Evolutionary conservation across 1,140 invertebrate genomes (phyloP), one percentile per base, ranked within the genome.

Genomic region (Chlorops oryzae): DNA sequence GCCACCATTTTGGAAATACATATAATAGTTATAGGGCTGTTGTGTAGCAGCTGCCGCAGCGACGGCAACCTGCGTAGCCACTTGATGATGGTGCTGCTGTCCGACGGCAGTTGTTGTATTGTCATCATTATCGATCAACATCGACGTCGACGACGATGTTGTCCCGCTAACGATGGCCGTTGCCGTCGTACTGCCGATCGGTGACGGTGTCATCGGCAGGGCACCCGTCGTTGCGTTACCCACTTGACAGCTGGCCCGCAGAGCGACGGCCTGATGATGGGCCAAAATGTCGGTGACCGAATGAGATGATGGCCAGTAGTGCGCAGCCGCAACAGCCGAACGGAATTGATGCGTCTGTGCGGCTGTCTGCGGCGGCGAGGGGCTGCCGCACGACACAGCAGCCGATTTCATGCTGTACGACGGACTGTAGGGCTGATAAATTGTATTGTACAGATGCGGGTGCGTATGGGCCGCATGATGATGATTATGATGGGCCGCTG

Each of bases 221-320:
- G 59, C 55, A 49, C 27, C 32, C 15, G 37, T 10, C 12, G 42
- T 37, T 25, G 39, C 20, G 32, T 63, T 65, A 28, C 68, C 67
- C 23, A 61, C 55, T 40, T 72, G 68, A 56, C 69, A 70, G 32
- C 64, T 64, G 47, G 66, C 65, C 1, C 69, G 55, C 25, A 72
- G 27, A 2, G 68, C 68, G 2, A 67, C 64, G 1, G 68, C 68
- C 46, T 70, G 67, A 46, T 72, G 69, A 50, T 72, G 69, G 4
- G 80, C 80, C 54, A 87, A 73, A 56, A 88, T 85, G 60, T 88
- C 84, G 47, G 80, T 80, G 4, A 88, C 83, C 2, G 83, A 80
- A 63, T 88, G 85, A 15, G 84, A 78, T 60, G 75, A 77, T 5
- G 75, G 75, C 76, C 77, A 75, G 47, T 69, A 77, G 53, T 73